A percentile compares a stretch with the other conserved stretches of the same genome.
Evolutionary conservation across 1,140 invertebrate species (phyloP).

Genomic region (Polypedilum pembai): DNA sequence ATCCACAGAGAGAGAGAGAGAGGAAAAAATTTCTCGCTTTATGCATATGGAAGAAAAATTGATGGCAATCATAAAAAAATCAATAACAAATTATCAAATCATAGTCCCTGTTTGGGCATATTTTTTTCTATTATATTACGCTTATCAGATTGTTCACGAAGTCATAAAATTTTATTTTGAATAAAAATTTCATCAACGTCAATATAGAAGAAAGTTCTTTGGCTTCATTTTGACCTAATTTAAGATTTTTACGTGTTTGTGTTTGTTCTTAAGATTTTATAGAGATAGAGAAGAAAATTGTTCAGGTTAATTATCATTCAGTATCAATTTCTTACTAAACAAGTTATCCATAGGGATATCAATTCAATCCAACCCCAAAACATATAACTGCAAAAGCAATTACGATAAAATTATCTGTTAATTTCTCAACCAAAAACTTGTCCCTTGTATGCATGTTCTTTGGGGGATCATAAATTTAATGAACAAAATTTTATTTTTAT

Average conservation of each 20-base stretch:
- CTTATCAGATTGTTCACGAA: no score
- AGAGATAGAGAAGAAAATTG: background rate
- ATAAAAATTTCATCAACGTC: no score
- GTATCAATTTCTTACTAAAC: conserved; percentile 11
- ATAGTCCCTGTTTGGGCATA: background rate
- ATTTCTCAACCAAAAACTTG: conserved; percentile 3
- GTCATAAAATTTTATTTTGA: no score
- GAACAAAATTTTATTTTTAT: conserved; percentile 14
- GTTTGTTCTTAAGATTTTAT: background rate
- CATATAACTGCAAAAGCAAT: conserved; percentile 20
- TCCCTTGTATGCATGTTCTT: background rate
- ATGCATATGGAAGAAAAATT: background rate
- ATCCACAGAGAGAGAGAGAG: background rate
- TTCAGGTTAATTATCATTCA: conserved; percentile 4
- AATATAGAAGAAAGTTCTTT: background rate
- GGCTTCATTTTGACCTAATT: conserved; percentile 10
- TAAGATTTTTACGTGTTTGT: background rate
- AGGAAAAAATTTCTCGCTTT: background rate
- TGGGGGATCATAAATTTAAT: conserved; percentile 21
- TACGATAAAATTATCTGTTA: conserved; percentile 27
- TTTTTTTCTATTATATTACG: background rate
- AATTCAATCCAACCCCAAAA: background rate
- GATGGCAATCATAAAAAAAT: background rate
- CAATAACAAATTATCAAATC: conserved; percentile 8
- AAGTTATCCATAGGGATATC: background rate